phyloP scores from a whole-genome alignment of 1,140 invertebrate species.

The Drosophila kanapiae region DNA sequence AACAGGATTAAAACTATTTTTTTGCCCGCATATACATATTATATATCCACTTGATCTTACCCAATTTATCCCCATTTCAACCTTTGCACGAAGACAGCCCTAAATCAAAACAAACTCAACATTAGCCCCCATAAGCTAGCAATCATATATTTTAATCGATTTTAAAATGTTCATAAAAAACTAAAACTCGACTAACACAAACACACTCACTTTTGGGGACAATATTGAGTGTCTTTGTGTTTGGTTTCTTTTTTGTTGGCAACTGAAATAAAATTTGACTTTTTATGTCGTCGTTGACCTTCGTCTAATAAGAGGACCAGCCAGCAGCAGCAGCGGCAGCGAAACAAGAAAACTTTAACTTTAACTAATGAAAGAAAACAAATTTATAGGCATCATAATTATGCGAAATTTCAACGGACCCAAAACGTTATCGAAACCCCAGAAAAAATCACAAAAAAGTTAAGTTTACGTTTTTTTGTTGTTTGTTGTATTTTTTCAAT shows the following conservation, averaged over 20 bases:
- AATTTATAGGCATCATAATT: constrained; percentile 84
- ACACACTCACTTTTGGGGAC: constrained; percentile 13
- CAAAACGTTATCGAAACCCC: constrained; percentile 68
- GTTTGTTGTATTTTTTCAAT: constrained; percentile 24
- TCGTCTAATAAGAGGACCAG: constrained; percentile 74
- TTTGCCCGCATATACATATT: neutral
- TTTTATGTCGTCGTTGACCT: constrained; percentile 83
- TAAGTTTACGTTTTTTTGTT: constrained; percentile 30
- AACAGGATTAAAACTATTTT: constrained; percentile 6
- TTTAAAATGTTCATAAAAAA: constrained; percentile 76
- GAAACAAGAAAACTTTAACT: constrained; percentile 62
- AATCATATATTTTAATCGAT: constrained; percentile 79
- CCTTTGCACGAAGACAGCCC: constrained; percentile 2
- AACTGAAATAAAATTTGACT: constrained; percentile 70
- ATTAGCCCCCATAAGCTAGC: constrained; percentile 61
- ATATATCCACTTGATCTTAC: constrained; percentile 18
- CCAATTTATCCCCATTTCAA: constrained; percentile 14
- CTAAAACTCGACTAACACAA: constrained; percentile 17
- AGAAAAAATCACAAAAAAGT: constrained; percentile 41
- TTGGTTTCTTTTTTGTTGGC: constrained; percentile 43
- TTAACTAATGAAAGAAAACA: constrained; percentile 82
- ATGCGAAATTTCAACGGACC: constrained; percentile 76
- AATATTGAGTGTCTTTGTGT: constrained; percentile 26
- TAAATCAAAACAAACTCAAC: constrained; percentile 37
- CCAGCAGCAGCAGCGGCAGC: constrained; percentile 36